Base-by-base conservation (phyloP, 2,888 invertebrate genomes). In the Syrphus vitripennis region DNA sequence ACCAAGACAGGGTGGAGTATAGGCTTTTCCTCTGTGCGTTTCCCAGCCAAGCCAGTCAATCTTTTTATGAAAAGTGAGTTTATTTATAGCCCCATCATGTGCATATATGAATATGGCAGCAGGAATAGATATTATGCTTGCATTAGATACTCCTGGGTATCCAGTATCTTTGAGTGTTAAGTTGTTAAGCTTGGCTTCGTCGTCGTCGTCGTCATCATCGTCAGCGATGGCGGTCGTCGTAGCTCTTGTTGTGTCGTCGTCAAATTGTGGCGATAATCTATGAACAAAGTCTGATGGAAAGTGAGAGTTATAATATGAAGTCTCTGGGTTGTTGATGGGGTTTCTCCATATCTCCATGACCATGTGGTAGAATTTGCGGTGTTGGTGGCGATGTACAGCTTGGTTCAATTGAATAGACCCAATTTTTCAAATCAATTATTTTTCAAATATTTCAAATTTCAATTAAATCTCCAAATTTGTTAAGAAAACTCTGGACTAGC, bases 251-350 rank as follows among this genome's bases (percentile, higher is more conserved):
- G 34, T 34, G 34, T 34, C 59, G 34, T 72, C 63, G 74, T 74
- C 80, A 61, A 69, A 75, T 65, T 42, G 63, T 70, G 61, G 82
- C 82, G 82, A 86, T 86, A 78, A 86, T 86, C 86, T 86, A 1
- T 48, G 31, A 19, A 42, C 72, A 55, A 34, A 77, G 74, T 78
- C 82, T 82, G 77, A 77, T 78, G 42, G 77, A 86, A 86, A 86
- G 86, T 82, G 82, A 86, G 86, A 86, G 86, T 50, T 50, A 7
- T 77, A 61, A 16, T 76, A 65, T 75, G 83, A 80, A 42, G 37
- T 59, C 59, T 37, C 14, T 69, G 76, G 29, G 42, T 50, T 48
- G 79, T 79, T 61, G 45, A 50, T 40, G 53, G 37, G 10, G 19
- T 57, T 53, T 53, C 42, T 21, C 14, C 55, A 31, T 59, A n/a